Evolutionary conservation across 2,888 invertebrate species (phyloP).

Genomic region (Spatulosminthurus flaviceps): DNA sequence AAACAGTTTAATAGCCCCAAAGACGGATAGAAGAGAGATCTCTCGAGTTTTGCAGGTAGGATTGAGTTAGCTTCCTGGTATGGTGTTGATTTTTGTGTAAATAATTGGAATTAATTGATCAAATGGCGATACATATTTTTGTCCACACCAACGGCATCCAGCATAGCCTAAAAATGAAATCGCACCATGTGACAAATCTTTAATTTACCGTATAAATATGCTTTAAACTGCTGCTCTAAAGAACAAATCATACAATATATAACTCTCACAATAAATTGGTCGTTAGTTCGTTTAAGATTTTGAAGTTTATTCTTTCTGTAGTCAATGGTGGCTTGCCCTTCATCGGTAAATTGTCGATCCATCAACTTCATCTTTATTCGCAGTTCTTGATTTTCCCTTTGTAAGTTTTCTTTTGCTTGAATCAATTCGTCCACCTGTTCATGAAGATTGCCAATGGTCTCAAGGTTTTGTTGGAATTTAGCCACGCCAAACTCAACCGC

Average conservation of each 20-base stretch:
- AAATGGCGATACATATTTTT: conserved; percentile 38
- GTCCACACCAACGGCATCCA: conserved; percentile 33
- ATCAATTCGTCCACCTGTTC: conserved; percentile 3
- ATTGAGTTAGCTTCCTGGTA: no score
- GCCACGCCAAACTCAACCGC: background rate
- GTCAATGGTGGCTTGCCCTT: background rate
- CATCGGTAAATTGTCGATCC: conserved; percentile 25
- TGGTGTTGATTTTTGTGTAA: no score
- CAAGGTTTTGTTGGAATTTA: background rate
- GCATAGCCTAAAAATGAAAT: conserved; percentile 5
- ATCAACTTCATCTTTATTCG: conserved; percentile 25
- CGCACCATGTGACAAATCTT: background rate
- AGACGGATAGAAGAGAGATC: no score
- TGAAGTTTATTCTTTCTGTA: conserved; percentile 9
- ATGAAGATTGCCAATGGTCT: background rate
- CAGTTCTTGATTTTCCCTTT: conserved; percentile 25
- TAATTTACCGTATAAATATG: no score
- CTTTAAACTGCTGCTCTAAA: no score
- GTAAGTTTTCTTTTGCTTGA: background rate
- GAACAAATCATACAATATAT: no score
- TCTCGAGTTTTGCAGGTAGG: no score
- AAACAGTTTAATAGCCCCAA: no score
- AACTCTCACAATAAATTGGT: conserved; percentile 33
- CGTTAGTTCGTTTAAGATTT: conserved; percentile 24
- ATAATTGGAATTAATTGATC: no score